These are phyloP conservation scores for Alcedo atthis DNA, from an alignment of 2,797 vertebrate genomes.

Conservation along the genomic window DNA sequence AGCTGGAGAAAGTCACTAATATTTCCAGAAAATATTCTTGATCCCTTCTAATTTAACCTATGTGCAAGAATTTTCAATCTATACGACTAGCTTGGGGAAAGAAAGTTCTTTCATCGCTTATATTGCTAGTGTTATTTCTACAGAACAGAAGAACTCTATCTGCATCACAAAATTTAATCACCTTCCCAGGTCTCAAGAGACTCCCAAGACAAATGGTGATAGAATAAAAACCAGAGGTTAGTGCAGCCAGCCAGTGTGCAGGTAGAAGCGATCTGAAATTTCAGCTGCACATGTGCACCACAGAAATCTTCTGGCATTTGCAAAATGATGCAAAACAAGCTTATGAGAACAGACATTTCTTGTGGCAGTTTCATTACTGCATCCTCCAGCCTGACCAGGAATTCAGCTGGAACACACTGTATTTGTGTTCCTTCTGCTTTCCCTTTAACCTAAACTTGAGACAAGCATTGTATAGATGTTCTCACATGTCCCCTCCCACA, in stretches of 20 bases:
- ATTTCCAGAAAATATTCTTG: not conserved
- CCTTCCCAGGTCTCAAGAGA: not conserved
- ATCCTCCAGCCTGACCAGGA: not conserved
- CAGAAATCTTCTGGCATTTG: not conserved
- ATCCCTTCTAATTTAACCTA: not conserved
- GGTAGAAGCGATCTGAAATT: not conserved
- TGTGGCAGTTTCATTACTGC: not conserved
- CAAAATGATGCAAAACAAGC: not conserved
- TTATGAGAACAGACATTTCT: not conserved
- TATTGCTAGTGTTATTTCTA: constrained; percentile 52
- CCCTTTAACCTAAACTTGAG: not conserved
- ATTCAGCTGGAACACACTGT: not conserved
- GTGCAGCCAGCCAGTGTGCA: not conserved
- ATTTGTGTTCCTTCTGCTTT: not conserved
- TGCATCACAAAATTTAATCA: constrained; percentile 24
- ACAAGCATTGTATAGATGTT: not conserved
- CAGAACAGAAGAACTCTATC: constrained; percentile 34
- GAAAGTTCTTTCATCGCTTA: constrained; percentile 64
- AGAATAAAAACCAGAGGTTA: not conserved
- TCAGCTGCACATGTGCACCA: not conserved
- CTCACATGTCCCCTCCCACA: not conserved
- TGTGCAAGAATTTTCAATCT: constrained; percentile 54
- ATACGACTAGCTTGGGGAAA: constrained; percentile 50
- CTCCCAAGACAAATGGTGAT: not conserved
- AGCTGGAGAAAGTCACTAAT: not conserved